Evolutionary conservation across 2,888 invertebrate genomes (phyloP), one percentile per base, ranked within the genome.

Genomic region (Drosophila stalkeri): DNA sequence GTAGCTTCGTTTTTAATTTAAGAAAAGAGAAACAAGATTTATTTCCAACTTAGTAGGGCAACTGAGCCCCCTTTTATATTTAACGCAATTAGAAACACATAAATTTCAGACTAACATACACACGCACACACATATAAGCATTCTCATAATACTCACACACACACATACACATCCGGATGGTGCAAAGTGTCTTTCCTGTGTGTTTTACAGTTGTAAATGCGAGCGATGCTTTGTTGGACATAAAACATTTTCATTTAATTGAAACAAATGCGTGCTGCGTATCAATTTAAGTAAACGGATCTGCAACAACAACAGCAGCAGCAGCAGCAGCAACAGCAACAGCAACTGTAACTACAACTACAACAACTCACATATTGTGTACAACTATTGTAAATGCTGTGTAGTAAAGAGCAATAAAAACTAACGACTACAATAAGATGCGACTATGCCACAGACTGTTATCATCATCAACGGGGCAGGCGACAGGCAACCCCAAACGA

Each of bases 231-330:
- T 39, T 46, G 20, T 41, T 33, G 37, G 84, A 79, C 73, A 87
- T 77, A 76, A 87, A 89, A 77, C 90, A 87, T 89, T 87, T 81
- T 86, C 86, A 86, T 86, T 86, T 89, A 86, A 86, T 86, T 86
- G 86, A 86, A 86, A 86, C 88, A 86, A 89, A 86, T 86, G 86
- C 90, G 86, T 86, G 86, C 90, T 88, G 88, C 86, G 90, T 89
- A 86, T 87, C 90, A 86, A 89, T 86, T 86, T 87, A 82, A 70
- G 82, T 66, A 69, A 74, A 73, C 70, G 61, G 57, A 63, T 64
- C 65, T 27, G 54, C 66, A 56, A 62, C 54, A 39, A 39, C 54
- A 62, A 54, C 71, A 70, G n/a, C n/a, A n/a, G 54, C 66, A 56
- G 59, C 54, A 39, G 27, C 54, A 62, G 49, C 71, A 70, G 54